A percentile compares a stretch with the other conserved stretches of the same genome.
phyloP scores from a whole-genome alignment of 1,140 invertebrate species.

The Platorchestia sp. region DNA sequence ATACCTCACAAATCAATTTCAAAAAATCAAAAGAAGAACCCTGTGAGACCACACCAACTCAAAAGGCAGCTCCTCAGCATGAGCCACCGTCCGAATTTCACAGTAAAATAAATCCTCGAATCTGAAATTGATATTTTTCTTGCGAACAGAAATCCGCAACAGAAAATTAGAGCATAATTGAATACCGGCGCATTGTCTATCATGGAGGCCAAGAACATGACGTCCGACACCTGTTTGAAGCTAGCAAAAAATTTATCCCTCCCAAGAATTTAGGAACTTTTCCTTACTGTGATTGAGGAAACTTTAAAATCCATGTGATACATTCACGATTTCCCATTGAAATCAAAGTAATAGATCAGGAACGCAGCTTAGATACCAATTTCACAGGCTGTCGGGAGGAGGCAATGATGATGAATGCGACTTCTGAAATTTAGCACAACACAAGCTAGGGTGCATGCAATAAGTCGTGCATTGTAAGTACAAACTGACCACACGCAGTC shows the following conservation, averaged over 20 bases:
- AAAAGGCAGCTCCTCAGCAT: too few relatives aligned
- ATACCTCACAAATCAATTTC: too few relatives aligned
- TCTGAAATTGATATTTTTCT: background rate
- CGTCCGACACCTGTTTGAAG: background rate
- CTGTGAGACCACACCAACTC: too few relatives aligned
- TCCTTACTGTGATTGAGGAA: background rate
- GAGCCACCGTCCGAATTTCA: too few relatives aligned
- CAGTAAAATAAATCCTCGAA: background rate
- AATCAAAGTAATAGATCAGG: background rate
- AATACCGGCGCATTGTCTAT: background rate
- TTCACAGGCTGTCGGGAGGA: background rate
- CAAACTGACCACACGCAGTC: too few relatives aligned
- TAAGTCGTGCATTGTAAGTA: background rate
- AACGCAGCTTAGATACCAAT: background rate
- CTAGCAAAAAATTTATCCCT: background rate
- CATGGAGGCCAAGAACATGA: background rate
- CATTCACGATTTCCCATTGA: too few relatives aligned
- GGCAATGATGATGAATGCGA: background rate
- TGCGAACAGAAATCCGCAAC: background rate
- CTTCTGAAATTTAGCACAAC: background rate
- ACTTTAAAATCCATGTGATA: background rate
- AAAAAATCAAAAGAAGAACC: too few relatives aligned
- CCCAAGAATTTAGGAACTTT: background rate
- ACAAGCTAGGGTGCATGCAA: background rate
- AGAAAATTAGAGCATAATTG: background rate